These are phyloP conservation scores for Drosophila busckii DNA, from an alignment of 1,140 invertebrate genomes.

Conservation along the genomic window DNA sequence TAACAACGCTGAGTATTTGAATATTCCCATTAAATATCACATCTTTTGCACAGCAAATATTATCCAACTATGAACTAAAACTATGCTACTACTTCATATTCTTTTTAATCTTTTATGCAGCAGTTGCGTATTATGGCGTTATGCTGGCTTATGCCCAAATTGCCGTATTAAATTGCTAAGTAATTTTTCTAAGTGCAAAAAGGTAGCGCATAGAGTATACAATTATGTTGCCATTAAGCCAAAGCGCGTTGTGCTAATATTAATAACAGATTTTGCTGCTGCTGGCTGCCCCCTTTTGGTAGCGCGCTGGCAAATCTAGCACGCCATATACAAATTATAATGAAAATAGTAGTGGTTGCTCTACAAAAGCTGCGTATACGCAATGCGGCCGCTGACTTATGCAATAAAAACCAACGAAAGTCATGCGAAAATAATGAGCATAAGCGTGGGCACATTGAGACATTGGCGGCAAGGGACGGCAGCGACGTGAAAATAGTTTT, in stretches of 20 bases:
- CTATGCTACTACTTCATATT: too few relatives aligned
- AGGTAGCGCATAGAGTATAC: too few relatives aligned
- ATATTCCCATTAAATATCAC: slow-evolving; percentile 54
- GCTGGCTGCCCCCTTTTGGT: background rate
- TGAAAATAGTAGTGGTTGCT: slow-evolving; percentile 32
- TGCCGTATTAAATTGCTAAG: too few relatives aligned
- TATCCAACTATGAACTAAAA: too few relatives aligned
- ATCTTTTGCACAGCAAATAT: slow-evolving; percentile 35
- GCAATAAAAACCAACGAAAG: slow-evolving; percentile 70
- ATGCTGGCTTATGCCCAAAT: too few relatives aligned
- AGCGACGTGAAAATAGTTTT: slow-evolving; percentile 64
- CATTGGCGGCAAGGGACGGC: background rate
- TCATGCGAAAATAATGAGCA: slow-evolving; percentile 71
- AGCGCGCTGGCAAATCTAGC: slow-evolving; percentile 14
- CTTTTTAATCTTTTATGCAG: background rate
- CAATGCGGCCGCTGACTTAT: slow-evolving; percentile 48
- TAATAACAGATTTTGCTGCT: slow-evolving; percentile 50
- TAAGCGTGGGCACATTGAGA: slow-evolving; percentile 28
- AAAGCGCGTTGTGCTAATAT: slow-evolving; percentile 44
- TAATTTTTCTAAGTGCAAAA: slow-evolving; percentile 1
- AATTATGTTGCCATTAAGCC: slow-evolving; percentile 67
- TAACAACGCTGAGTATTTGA: slow-evolving; percentile 62
- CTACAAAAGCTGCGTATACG: slow-evolving; percentile 65
- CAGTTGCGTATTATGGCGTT: slow-evolving; percentile 1
- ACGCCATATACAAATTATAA: slow-evolving; percentile 74